These are phyloP conservation scores for Adrianichthys oophorus DNA, from an alignment of 2,797 vertebrate genomes.

Conservation along the genomic window DNA sequence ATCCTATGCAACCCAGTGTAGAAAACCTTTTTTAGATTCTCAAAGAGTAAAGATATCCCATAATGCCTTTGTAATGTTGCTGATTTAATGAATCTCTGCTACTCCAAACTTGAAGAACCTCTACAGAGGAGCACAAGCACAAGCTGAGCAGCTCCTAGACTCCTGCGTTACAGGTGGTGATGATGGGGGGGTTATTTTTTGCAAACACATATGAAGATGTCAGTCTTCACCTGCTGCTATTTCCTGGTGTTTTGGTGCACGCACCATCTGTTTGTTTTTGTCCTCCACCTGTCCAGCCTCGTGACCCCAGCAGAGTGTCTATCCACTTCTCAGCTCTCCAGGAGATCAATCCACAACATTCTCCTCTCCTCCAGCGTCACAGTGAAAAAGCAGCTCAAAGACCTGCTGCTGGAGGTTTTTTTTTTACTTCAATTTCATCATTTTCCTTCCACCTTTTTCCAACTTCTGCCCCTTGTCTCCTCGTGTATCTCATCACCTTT, in stretches of 20 bases:
- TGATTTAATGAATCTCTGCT: too few species aligned
- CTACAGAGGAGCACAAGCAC: too few species aligned
- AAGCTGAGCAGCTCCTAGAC: too few species aligned
- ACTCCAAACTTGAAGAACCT: too few species aligned
- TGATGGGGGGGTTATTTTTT: constrained; percentile 41
- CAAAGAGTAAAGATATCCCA: too few species aligned
- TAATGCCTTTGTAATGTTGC: too few species aligned
- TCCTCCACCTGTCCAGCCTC: constrained; percentile 9
- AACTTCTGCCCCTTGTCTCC: not conserved
- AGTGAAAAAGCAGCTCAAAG: constrained; percentile 9
- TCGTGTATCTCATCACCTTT: constrained; percentile 6
- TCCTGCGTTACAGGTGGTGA: constrained; percentile 1
- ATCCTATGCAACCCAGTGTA: too few species aligned
- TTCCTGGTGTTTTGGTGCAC: constrained; percentile 44
- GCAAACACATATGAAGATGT: constrained; percentile 36
- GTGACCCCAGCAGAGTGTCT: constrained; percentile 17
- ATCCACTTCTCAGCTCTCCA: constrained; percentile 37
- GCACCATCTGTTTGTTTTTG: constrained; percentile 41
- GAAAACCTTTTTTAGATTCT: too few species aligned
- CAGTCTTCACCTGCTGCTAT: constrained; percentile 58
- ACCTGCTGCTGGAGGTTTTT: constrained; percentile 36
- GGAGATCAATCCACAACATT: constrained; percentile 10
- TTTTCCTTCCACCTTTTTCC: constrained; percentile 30
- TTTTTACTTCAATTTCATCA: constrained; percentile 32
- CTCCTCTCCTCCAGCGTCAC: constrained; percentile 10